Evolutionary conservation across 2,113 vertebrate species (phyloP).

Genomic region (Scomber japonicus): DNA sequence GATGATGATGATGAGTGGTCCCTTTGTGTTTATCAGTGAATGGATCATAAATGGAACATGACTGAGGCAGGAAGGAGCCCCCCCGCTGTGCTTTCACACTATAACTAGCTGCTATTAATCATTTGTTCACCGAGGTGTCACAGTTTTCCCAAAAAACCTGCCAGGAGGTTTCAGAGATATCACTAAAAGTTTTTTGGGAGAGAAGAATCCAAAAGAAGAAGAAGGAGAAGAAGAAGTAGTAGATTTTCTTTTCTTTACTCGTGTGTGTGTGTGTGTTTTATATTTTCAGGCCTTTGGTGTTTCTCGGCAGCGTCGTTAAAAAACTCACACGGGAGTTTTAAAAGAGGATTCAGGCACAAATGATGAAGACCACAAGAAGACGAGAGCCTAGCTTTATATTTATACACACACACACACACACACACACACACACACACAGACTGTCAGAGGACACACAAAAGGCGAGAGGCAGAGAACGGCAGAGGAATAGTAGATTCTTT

Average conservation of each 20-base stretch:
- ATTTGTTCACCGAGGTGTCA: slow-evolving; percentile 41
- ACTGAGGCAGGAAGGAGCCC: neutral
- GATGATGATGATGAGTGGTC: neutral
- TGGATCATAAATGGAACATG: slow-evolving; percentile 18
- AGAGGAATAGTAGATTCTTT: too few species aligned
- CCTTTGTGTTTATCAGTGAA: slow-evolving; percentile 27
- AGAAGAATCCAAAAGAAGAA: too few species aligned
- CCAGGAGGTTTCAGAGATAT: slow-evolving; percentile 12
- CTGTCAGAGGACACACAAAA: too few species aligned
- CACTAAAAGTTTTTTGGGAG: slow-evolving; percentile 18
- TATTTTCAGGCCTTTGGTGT: neutral
- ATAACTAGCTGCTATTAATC: slow-evolving; percentile 47
- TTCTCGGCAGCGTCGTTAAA: slow-evolving; percentile 27
- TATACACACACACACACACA: too few species aligned
- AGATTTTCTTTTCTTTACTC: neutral
- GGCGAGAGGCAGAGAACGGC: too few species aligned
- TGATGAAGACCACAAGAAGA: neutral
- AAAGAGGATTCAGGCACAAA: slow-evolving; percentile 3
- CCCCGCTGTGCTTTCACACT: slow-evolving; percentile 34
- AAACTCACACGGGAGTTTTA: neutral
- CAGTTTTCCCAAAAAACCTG: neutral
- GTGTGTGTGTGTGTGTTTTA: neutral
- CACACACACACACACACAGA: neutral
- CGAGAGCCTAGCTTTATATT: neutral
- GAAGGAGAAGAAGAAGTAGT: neutral